Evolutionary conservation across 2,797 vertebrate species (phyloP).

Genomic region (Spinibarbus caldwelli): DNA sequence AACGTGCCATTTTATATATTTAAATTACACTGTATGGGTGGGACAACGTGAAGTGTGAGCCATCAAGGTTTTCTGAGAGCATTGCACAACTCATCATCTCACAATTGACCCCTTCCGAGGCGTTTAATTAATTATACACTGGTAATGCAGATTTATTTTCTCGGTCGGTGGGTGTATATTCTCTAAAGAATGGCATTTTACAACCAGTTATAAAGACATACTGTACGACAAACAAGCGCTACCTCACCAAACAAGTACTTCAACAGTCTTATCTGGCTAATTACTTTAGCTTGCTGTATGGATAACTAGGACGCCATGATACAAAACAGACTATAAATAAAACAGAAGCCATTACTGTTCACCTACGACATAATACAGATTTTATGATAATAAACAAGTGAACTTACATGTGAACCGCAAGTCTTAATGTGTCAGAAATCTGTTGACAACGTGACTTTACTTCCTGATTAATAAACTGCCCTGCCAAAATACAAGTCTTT

Average conservation of each 20-base stretch:
- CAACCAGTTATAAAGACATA: background rate
- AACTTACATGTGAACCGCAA: conserved; percentile 25
- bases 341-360: background rate
- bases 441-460: conserved; percentile 22
- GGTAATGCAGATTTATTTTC: background rate
- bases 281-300: background rate
- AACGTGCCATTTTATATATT: background rate
- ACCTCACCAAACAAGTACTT: conserved; percentile 31
- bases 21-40: background rate
- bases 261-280: background rate
- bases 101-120: background rate
- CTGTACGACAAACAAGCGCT: background rate
- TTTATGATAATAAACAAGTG: background rate
- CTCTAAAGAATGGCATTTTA: background rate
- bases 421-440: conserved; percentile 31
- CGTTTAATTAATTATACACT: background rate
- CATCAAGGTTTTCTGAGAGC: background rate
- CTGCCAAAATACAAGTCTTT: conserved; percentile 37
- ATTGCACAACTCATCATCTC: background rate
- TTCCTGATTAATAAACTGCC: conserved; percentile 25
- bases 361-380: background rate
- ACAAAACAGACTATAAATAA: background rate
- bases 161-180: background rate
- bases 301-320: background rate
- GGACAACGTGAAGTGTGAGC: background rate